Base-by-base conservation (phyloP, 2,888 invertebrate species). In the Shargacucullia verbasci region DNA sequence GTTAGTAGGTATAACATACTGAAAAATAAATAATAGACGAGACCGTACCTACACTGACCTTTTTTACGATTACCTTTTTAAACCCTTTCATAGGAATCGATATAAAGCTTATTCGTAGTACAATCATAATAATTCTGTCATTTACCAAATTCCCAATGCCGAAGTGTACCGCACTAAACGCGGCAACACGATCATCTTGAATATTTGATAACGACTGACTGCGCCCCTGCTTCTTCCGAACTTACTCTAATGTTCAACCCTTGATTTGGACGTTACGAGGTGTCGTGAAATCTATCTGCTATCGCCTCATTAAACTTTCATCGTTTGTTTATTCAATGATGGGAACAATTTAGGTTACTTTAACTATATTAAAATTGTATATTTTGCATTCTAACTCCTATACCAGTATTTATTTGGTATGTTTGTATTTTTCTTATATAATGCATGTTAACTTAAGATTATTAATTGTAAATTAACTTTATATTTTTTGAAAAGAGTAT, bases 141-240 rank as follows among this genome's bases (percentile, higher is more conserved):
- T 59, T 68, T 47, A 57, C 41, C n/a, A 40, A 69, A 66, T 41
- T 66, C 57, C 76, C 73, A 69, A 66, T 41, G 63, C 59, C 76
- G 72, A 60, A 77, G 73, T 69, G 70, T 63, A 64, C 12, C 40
- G 14, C 54, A 64, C 47, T 71, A 68, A 75, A 73, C 72, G 61
- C 67, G 73, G 70, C 70, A 67, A 73, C 75, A 73, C 64, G 50
- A 59, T 60, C 46, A 48, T 47, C 53, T 54, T 89, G 81, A 83
- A 89, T 90, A 80, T 84, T 90, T 86, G 64, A 91, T 85, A 76
- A 60, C 75, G 29, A 66, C 78, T 82, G 86, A 82, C 83, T 68
- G 59, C 56, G 59, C 71, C 72, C 69, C 76, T 58, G 52, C 61
- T 71, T 64, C 72, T 71, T 74, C 60, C 55, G 34, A 72, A 70